Base-by-base conservation (phyloP, 92 coral and sea anemone genomes). In the Epizoanthus rinbou region DNA sequence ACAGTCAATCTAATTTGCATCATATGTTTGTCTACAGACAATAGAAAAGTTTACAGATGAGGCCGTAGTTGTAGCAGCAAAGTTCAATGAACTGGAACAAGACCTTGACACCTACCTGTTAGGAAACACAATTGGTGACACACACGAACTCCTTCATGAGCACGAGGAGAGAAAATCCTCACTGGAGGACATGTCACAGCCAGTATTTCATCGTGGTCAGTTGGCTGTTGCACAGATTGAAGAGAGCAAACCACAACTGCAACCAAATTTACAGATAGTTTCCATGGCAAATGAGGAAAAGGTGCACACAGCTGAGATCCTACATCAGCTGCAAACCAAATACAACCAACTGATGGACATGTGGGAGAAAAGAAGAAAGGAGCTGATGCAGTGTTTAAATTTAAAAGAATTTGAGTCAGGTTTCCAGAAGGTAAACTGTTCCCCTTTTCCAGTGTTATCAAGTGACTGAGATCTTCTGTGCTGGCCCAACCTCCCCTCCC, bases 311-410 rank as follows among this genome's bases (percentile, higher is more conserved):
- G 87, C 90, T 59, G 88, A 64, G 13, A 79, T 76, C 18, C 78
- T 94, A 23, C 80, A 79, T 1, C 76, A 85, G 67, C 72, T 94
- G 72, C 80, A 64, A 69, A 69, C 81, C 41, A 88, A 90, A 43
- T 89, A 87, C 80, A 82, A 67, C 19, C 92, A 97, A 72, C 62
- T 94, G 56, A 64, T 90, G 65, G 91, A 85, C 66, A 90, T 83
- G 88, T 94, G 93, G 97, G 90, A 94, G 16, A 92, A 89, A 19
- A 85, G 98, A 74, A 88, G 86, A 86, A 89, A 93, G 19, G 98
- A 93, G 50, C 80, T 91, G 62, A 74, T 92, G 54, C 98, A 93
- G 90, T 86, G 91, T 15, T 81, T 88, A 72, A 89, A 91, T 75
- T 68, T 97, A 53, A 87, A 79, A 57, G 91, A 91, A 71, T 97